A percentile compares a stretch with the other conserved stretches of the same genome.
Evolutionary conservation across 1,140 invertebrate species (phyloP).

Genomic region (Drosophila lacertosa): DNA sequence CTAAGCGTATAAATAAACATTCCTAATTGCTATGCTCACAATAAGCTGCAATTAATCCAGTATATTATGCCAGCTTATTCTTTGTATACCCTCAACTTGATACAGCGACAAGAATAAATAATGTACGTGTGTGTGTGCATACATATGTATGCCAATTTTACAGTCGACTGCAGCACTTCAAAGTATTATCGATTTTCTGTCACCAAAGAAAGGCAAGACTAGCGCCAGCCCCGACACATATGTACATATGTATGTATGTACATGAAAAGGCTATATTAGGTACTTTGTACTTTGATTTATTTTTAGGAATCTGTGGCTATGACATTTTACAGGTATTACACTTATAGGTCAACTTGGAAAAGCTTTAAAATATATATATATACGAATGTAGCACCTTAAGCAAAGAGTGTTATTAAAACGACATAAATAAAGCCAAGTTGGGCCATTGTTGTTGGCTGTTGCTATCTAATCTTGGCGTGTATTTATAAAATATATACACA

Average conservation of each 20-base stretch:
- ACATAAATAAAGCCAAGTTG: constrained; percentile 47
- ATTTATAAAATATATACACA: constrained; percentile 4
- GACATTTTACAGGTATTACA: constrained; percentile 12
- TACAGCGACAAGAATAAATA: constrained; percentile 31
- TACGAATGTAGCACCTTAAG: neutral
- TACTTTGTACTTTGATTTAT: constrained; percentile 30
- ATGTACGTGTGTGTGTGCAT: neutral
- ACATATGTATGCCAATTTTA: constrained; percentile 48
- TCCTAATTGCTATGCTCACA: constrained; percentile 35
- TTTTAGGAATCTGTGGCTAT: constrained; percentile 33
- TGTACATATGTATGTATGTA: neutral
- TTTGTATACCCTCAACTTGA: constrained; percentile 13
- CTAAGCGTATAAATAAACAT: constrained; percentile 40
- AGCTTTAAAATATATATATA: constrained; percentile 22
- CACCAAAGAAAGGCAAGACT: constrained; percentile 34
- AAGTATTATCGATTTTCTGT: constrained; percentile 52
- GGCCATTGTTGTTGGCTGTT: constrained; percentile 9
- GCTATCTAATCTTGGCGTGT: constrained; percentile 26
- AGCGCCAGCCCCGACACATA: constrained; percentile 5
- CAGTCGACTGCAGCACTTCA: constrained; percentile 45
- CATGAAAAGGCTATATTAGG: neutral
- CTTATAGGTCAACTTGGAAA: constrained; percentile 32
- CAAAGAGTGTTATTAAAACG: constrained; percentile 40
- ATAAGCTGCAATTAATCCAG: constrained; percentile 38
- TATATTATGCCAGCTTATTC: constrained; percentile 19